These are phyloP conservation scores for Fabriciana adippe DNA, from an alignment of 2,888 invertebrate genomes.

Conservation along the genomic window DNA sequence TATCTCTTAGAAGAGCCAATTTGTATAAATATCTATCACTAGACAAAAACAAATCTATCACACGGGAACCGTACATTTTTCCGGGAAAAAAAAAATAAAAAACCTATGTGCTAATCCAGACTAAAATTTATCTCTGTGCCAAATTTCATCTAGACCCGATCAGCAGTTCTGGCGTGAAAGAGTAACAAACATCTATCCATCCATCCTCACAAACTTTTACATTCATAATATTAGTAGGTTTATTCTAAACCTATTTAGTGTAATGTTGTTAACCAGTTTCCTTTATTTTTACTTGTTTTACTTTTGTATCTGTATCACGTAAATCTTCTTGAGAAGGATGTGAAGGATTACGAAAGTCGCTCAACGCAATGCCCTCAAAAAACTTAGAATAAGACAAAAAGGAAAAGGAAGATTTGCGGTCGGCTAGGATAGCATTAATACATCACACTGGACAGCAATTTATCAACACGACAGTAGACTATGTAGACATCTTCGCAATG, in stretches of 20 bases:
- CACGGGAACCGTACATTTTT: too few relatives aligned
- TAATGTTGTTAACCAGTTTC: neutral
- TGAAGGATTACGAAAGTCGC: slow-evolving; percentile 33
- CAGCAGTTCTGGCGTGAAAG: too few relatives aligned
- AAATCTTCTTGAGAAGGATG: slow-evolving; percentile 24
- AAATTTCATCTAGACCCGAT: too few relatives aligned
- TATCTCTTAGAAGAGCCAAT: neutral
- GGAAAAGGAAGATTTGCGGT: slow-evolving; percentile 23
- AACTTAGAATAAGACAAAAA: slow-evolving; percentile 30
- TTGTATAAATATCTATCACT: neutral
- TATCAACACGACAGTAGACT: slow-evolving; percentile 33
- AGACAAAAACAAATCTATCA: too few relatives aligned
- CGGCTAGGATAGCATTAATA: slow-evolving; percentile 32
- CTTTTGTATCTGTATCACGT: slow-evolving; percentile 24
- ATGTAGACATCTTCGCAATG: slow-evolving; percentile 23
- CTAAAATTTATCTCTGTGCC: too few relatives aligned
- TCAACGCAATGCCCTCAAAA: slow-evolving; percentile 24
- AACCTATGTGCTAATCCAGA: too few relatives aligned
- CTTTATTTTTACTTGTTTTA: neutral
- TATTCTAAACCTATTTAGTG: too few relatives aligned
- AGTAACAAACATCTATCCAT: too few relatives aligned
- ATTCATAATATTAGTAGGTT: too few relatives aligned
- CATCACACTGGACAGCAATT: slow-evolving; percentile 31
- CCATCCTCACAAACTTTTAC: too few relatives aligned
- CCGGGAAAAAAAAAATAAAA: too few relatives aligned